phyloP scores from a whole-genome alignment of 1,140 invertebrate genomes.

The Scaptomyza montana region DNA sequence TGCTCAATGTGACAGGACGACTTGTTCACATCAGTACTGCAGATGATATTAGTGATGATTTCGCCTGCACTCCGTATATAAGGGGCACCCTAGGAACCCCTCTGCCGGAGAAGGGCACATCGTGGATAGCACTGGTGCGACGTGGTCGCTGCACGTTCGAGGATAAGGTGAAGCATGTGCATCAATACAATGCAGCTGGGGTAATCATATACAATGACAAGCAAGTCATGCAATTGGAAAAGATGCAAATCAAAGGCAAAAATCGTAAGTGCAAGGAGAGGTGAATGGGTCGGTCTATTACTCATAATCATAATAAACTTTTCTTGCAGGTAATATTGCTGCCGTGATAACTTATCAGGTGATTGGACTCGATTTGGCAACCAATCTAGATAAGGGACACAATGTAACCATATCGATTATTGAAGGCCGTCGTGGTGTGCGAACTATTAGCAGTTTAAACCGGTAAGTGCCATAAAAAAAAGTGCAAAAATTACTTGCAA shows the following conservation, averaged over 20 bases:
- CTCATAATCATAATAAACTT: background rate
- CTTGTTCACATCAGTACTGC: conserved; percentile 86
- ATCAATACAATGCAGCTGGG: conserved; percentile 87
- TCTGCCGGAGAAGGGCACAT: conserved; percentile 85
- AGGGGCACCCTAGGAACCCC: conserved; percentile 84
- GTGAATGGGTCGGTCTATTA: too few relatives aligned
- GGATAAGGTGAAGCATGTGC: conserved; percentile 89
- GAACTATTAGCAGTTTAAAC: conserved; percentile 85
- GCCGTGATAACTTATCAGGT: conserved; percentile 90
- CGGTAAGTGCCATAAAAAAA: conserved; percentile 46
- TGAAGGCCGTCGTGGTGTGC: conserved; percentile 85
- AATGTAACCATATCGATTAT: conserved; percentile 88
- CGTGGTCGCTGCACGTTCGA: conserved; percentile 90
- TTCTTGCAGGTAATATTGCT: conserved; percentile 88
- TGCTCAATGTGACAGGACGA: conserved; percentile 86
- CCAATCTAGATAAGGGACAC: conserved; percentile 87
- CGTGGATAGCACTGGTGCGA: conserved; percentile 91
- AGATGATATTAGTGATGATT: conserved; percentile 85
- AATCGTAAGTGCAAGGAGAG: conserved; percentile 85
- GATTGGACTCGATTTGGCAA: conserved; percentile 89
- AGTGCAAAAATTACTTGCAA: background rate
- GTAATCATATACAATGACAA: conserved; percentile 91
- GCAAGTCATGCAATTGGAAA: conserved; percentile 87
- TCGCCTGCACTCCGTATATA: conserved; percentile 87
- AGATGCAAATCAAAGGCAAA: conserved; percentile 88